These are phyloP conservation scores for Sebastes melanostomus DNA, from an alignment of 2,797 vertebrate genomes.

Conservation along the genomic window DNA sequence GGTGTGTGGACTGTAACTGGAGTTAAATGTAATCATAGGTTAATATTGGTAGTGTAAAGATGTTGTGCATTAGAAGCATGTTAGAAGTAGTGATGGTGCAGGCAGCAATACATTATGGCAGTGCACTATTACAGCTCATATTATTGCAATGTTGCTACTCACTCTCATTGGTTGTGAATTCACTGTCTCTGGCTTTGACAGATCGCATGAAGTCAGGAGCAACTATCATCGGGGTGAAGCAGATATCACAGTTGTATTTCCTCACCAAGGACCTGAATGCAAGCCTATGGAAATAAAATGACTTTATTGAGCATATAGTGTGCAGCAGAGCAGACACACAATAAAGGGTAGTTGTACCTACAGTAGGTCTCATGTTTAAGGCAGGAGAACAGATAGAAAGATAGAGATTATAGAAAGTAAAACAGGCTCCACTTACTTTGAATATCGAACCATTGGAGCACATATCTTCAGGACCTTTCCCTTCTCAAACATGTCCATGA, in stretches of 20 bases:
- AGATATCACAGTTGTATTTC: constrained; percentile 93
- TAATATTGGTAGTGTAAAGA: too few species aligned
- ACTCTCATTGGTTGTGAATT: constrained; percentile 95
- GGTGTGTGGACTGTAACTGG: too few species aligned
- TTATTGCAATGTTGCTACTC: constrained; percentile 32
- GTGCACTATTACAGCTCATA: constrained; percentile 41
- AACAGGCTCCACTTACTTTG: constrained; percentile 84
- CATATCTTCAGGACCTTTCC: constrained; percentile 90
- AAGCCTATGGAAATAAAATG: constrained; percentile 76
- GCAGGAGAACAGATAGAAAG: too few species aligned
- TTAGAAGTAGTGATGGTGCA: background rate
- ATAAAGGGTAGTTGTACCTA: rapidly evolving
- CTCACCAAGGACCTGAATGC: constrained; percentile 94
- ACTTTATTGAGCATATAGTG: background rate
- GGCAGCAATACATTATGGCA: background rate
- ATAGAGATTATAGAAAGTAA: background rate
- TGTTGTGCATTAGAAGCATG: background rate
- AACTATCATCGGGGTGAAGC: constrained; percentile 98
- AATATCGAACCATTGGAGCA: constrained; percentile 98
- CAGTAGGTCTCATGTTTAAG: background rate
- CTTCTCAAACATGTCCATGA: constrained; percentile 89
- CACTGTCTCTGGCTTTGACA: constrained; percentile 95
- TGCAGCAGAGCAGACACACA: background rate
- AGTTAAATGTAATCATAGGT: too few species aligned
- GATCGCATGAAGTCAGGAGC: constrained; percentile 95